Evolutionary conservation across 2,113 vertebrate genomes (phyloP).

Genomic region (Xiphorhynchus elegans): DNA sequence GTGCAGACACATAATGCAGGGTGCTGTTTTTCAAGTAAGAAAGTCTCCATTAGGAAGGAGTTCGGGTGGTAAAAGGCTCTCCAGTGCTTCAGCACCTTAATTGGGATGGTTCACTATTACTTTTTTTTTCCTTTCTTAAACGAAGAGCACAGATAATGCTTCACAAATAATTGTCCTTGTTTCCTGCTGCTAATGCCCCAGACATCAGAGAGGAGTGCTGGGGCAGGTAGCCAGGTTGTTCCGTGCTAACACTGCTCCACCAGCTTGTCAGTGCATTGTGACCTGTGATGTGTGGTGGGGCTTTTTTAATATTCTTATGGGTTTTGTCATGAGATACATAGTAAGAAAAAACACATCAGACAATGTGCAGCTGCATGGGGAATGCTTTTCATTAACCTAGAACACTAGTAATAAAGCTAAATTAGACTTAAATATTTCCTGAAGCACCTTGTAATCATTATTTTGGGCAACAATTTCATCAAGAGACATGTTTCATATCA

Average conservation of each 20-base stretch:
- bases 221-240: background rate
- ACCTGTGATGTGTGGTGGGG: background rate
- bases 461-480: slow-evolving; percentile 12
- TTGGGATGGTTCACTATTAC: background rate
- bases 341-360: background rate
- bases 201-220: background rate
- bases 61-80: background rate
- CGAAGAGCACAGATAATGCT: background rate
- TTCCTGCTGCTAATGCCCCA: background rate
- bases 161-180: background rate
- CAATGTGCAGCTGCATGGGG: background rate
- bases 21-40: background rate
- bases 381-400: slow-evolving; percentile 50
- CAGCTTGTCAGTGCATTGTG: background rate
- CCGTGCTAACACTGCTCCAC: background rate
- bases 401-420: slow-evolving; percentile 25
- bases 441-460: slow-evolving; percentile 39
- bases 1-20: background rate
- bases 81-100: background rate
- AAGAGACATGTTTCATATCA: background rate
- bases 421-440: slow-evolving; percentile 51
- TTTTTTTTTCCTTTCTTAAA: background rate
- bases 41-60: background rate
- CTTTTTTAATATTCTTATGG: background rate
- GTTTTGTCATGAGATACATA: background rate